A percentile compares a stretch with the other conserved stretches of the same genome.
Evolutionary conservation across 2,888 invertebrate genomes (phyloP).

Genomic region (Buathra laborator): DNA sequence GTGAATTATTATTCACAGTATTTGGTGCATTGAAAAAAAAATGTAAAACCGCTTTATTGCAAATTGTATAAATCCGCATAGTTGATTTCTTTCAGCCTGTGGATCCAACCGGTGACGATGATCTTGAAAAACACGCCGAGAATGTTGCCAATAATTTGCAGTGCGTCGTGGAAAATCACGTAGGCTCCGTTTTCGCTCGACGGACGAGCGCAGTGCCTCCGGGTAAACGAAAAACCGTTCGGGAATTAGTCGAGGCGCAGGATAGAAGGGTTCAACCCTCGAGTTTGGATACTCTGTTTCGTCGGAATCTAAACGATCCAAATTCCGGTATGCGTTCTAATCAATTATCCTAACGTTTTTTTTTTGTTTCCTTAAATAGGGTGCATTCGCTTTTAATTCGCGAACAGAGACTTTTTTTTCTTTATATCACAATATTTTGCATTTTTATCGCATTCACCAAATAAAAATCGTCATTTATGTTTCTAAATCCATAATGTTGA

Average conservation of each 20-base stretch:
- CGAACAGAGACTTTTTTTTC: too few relatives aligned
- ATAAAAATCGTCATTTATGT: too few relatives aligned
- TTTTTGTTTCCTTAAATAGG: too few relatives aligned
- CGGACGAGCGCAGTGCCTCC: slow-evolving; percentile 94
- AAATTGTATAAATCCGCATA: background rate
- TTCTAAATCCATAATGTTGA: background rate
- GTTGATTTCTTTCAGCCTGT: slow-evolving; percentile 87
- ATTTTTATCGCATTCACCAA: too few relatives aligned
- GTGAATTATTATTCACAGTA: slow-evolving; percentile 55
- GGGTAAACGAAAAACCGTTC: slow-evolving; percentile 94
- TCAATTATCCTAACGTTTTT: background rate
- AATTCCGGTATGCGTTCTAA: slow-evolving; percentile 52
- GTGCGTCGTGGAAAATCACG: slow-evolving; percentile 89
- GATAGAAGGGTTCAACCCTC: slow-evolving; percentile 92
- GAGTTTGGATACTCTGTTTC: slow-evolving; percentile 77
- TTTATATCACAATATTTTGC: too few relatives aligned
- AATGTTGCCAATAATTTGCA: slow-evolving; percentile 96
- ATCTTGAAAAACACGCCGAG: slow-evolving; percentile 91
- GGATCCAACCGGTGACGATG: slow-evolving; percentile 93
- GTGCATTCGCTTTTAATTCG: too few relatives aligned
- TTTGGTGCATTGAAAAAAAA: too few relatives aligned
- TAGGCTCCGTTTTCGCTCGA: slow-evolving; percentile 86
- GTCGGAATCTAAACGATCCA: slow-evolving; percentile 73
- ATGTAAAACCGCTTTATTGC: too few relatives aligned
- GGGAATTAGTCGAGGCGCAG: slow-evolving; percentile 94